Conservation (phyloP, 2,113 vertebrate genomes). For the Oncorhynchus kisutch region DNA sequence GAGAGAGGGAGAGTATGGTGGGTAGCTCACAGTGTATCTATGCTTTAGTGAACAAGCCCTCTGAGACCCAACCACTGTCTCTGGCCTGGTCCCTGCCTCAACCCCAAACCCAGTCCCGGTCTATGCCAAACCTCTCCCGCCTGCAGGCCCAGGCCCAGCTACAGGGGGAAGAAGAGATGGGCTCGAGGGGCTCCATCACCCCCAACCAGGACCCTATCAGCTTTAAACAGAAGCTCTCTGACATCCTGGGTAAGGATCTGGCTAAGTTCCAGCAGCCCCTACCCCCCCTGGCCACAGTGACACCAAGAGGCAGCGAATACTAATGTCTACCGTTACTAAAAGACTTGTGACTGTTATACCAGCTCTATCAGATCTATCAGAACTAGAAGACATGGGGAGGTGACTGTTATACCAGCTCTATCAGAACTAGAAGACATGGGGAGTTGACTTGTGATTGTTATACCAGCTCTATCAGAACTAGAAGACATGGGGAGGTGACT, state of each 20-base stretch:
- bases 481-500: too few relatives aligned
- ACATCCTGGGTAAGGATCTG: conserved; percentile 67
- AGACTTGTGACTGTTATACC: too few relatives aligned
- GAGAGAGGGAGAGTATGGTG: background rate
- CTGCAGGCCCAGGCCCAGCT: background rate
- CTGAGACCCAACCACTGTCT: conserved; percentile 13
- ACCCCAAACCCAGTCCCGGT: conserved; percentile 14
- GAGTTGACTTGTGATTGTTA: too few relatives aligned
- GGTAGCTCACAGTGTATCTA: conserved; percentile 25
- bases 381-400: too few relatives aligned
- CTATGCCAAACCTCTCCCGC: background rate
- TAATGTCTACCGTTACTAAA: conserved; percentile 30
- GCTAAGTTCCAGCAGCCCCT: conserved; percentile 52
- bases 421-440: too few relatives aligned
- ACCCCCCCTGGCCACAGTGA: background rate
- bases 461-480: too few relatives aligned
- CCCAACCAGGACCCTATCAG: conserved; percentile 44
- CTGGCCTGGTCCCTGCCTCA: conserved; percentile 3
- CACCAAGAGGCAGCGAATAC: conserved; percentile 21
- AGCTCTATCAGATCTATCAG: too few relatives aligned
- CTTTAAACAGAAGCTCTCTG: conserved; percentile 73
- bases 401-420: too few relatives aligned
- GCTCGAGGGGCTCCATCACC: conserved; percentile 13
- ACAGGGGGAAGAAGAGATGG: conserved; percentile 16
- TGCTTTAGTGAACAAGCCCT: background rate